Evolutionary conservation across 1,140 invertebrate genomes (phyloP).

Genomic region (Pissodes strobi): DNA sequence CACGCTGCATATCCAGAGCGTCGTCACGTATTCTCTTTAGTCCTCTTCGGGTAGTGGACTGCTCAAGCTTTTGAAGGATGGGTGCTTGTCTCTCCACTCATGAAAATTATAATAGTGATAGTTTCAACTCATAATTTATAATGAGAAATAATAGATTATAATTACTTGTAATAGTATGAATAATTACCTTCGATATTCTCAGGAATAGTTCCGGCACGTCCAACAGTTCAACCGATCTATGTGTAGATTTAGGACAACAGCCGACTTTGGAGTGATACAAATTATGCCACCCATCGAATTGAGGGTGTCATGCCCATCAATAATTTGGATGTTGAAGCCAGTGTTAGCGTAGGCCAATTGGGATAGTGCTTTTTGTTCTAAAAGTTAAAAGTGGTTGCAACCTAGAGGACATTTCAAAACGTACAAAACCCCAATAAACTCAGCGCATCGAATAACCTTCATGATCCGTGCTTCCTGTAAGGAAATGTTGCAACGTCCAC

Average conservation of each 20-base stretch:
- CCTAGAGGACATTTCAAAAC: conserved; percentile 38
- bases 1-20: too few species aligned
- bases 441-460: conserved; percentile 2
- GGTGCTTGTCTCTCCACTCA: too few species aligned
- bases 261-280: conserved; percentile 27
- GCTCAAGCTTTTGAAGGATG: too few species aligned
- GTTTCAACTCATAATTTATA: too few species aligned
- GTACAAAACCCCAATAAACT: conserved; percentile 40
- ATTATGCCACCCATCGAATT: conserved; percentile 45
- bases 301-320: conserved; percentile 45
- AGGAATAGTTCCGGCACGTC: too few species aligned
- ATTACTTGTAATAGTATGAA: too few species aligned
- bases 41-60: too few species aligned
- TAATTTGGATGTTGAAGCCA: conserved; percentile 41
- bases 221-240: neutral
- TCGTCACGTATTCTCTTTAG: too few species aligned
- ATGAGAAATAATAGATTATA: too few species aligned
- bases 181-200: too few species aligned
- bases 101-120: too few species aligned
- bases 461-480: conserved; percentile 21
- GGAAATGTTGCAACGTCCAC: neutral
- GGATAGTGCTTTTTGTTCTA: conserved; percentile 27
- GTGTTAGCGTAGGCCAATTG: conserved; percentile 49
- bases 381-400: conserved; percentile 28
- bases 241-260: neutral